Conservation (phyloP, 35 echinoderm and acorn worm genomes). For the Holothuria glaberrima region DNA sequence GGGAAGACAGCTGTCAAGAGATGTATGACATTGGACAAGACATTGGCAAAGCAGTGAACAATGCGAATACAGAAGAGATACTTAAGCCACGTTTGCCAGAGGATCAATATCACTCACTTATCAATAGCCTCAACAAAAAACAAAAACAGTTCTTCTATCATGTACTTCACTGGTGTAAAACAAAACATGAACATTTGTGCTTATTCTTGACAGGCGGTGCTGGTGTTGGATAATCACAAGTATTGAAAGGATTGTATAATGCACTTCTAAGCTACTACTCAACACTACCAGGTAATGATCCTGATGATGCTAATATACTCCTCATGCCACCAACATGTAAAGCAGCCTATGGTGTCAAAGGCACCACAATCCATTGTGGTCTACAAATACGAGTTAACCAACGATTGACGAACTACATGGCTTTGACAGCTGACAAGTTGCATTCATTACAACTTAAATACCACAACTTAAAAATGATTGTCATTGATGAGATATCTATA, state of each 20-base stretch:
- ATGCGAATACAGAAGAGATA: slow-evolving; percentile 32
- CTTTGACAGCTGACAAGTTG: neutral
- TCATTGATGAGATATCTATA: slow-evolving; percentile 64
- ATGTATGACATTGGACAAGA: slow-evolving; percentile 56
- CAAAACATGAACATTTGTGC: slow-evolving; percentile 8
- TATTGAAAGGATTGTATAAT: neutral
- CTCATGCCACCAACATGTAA: no score
- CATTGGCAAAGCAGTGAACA: slow-evolving; percentile 57
- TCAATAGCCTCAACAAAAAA: slow-evolving; percentile 42
- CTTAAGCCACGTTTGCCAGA: slow-evolving; percentile 38
- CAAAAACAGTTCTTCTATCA: slow-evolving; percentile 56
- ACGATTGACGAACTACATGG: slow-evolving; percentile 39
- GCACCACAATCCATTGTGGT: slow-evolving; percentile 52
- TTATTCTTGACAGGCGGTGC: slow-evolving; percentile 43
- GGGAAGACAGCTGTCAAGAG: no score
- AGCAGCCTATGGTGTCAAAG: no score
- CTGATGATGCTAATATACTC: no score
- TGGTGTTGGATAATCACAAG: no score
- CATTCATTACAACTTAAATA: slow-evolving; percentile 40
- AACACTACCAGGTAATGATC: no score
- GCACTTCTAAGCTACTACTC: no score
- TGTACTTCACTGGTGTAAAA: no score
- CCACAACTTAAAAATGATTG: slow-evolving; percentile 13
- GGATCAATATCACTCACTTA: neutral
- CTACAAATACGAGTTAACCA: slow-evolving; percentile 29